Conservation (phyloP, 2,797 vertebrate genomes). For the Antrozous pallidus region DNA sequence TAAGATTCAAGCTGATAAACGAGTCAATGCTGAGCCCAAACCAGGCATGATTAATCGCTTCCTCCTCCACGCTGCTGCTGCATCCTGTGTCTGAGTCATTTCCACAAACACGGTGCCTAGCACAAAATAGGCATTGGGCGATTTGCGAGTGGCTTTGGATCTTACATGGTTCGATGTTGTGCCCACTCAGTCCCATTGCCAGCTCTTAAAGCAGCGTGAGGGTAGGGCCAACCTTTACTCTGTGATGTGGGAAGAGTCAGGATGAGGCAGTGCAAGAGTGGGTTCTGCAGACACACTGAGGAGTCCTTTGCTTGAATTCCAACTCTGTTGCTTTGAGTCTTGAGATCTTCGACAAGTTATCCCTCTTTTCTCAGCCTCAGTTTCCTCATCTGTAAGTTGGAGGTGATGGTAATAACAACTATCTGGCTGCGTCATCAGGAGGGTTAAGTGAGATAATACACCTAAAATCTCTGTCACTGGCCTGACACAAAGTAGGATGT, state of each 20-base stretch:
- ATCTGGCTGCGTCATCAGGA: background rate
- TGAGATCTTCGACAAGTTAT: background rate
- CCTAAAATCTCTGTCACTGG: background rate
- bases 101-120: background rate
- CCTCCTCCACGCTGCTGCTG: background rate
- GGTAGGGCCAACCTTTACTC: background rate
- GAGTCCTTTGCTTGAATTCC: background rate
- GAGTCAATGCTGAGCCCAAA: background rate
- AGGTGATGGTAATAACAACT: background rate
- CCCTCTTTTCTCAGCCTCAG: background rate
- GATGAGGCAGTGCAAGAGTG: background rate
- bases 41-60: constrained; percentile 38
- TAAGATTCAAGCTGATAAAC: constrained; percentile 17
- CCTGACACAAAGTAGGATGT: background rate
- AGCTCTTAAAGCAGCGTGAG: background rate
- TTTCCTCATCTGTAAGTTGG: background rate
- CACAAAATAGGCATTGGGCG: background rate
- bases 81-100: constrained; percentile 59
- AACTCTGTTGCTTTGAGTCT: background rate
- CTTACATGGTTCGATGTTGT: background rate
- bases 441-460: background rate
- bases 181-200: background rate
- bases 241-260: background rate
- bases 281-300: background rate
- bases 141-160: background rate